Conservation (phyloP, 2,888 invertebrate species). For the Elysia crispata region DNA sequence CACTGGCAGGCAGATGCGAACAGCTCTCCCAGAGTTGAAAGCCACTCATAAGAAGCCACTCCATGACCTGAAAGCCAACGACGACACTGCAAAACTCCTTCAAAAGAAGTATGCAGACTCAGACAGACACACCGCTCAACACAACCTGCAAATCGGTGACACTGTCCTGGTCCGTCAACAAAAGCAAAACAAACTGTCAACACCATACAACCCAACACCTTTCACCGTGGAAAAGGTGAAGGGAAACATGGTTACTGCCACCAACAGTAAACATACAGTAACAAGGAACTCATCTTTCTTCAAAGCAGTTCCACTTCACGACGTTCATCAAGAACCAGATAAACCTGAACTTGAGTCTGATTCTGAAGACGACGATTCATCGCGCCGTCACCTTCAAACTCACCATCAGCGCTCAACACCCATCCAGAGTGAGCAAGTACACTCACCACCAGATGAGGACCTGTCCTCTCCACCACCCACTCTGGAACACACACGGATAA, state of each 20-base stretch:
- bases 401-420: too few relatives aligned
- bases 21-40: constrained; percentile 6
- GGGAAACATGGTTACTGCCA: neutral
- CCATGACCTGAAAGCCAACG: neutral
- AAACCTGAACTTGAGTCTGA: too few relatives aligned
- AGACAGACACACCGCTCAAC: neutral
- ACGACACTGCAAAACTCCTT: neutral
- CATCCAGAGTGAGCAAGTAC: too few relatives aligned
- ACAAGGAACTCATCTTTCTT: neutral
- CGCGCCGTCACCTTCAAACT: too few relatives aligned
- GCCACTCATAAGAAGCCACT: neutral
- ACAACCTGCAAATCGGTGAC: neutral
- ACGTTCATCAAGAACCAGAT: too few relatives aligned
- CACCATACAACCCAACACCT: neutral
- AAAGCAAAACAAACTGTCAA: neutral
- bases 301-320: neutral
- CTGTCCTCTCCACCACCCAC: too few relatives aligned
- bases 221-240: constrained; percentile 12
- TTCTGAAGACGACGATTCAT: too few relatives aligned
- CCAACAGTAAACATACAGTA: neutral
- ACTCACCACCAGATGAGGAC: too few relatives aligned
- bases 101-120: constrained; percentile 1
- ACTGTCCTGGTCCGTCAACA: constrained; percentile 1
- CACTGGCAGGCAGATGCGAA: neutral
- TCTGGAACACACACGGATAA: too few relatives aligned